Conservation (phyloP, 2,797 vertebrate species). For the Threskiornis aethiopicus region DNA sequence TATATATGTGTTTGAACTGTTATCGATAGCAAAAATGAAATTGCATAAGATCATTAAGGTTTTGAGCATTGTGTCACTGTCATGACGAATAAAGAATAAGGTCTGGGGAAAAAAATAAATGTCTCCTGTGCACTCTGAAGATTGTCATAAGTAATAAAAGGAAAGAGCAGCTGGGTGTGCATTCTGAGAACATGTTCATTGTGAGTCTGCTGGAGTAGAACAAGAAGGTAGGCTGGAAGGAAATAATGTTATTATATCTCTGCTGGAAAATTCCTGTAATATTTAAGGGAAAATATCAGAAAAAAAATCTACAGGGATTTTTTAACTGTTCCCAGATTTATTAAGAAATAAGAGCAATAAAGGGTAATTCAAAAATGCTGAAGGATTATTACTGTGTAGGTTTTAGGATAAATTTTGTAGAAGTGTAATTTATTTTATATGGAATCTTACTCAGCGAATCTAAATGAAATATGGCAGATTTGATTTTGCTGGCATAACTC, state of each 20-base stretch:
- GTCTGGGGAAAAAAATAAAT: neutral
- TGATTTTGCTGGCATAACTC: neutral
- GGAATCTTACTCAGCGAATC: neutral
- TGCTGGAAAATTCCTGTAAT: slow-evolving; percentile 21
- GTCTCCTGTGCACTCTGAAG: neutral
- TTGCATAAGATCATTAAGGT: neutral
- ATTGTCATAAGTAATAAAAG: slow-evolving; percentile 41
- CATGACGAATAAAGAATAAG: neutral
- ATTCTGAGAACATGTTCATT: neutral
- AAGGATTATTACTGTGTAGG: neutral
- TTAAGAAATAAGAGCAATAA: neutral
- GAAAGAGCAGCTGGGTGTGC: neutral
- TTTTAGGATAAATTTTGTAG: neutral
- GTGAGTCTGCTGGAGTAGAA: slow-evolving; percentile 15
- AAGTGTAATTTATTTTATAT: neutral
- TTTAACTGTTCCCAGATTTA: neutral
- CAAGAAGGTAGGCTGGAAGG: slow-evolving; percentile 13
- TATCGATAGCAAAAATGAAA: slow-evolving; percentile 18
- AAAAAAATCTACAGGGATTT: neutral
- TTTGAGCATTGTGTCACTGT: neutral
- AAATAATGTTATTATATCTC: neutral
- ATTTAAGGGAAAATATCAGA: neutral
- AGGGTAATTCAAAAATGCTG: neutral
- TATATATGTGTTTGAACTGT: neutral
- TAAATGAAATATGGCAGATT: neutral